phyloP scores from a whole-genome alignment of 2,888 invertebrate species.

The Plagodis dolabraria region DNA sequence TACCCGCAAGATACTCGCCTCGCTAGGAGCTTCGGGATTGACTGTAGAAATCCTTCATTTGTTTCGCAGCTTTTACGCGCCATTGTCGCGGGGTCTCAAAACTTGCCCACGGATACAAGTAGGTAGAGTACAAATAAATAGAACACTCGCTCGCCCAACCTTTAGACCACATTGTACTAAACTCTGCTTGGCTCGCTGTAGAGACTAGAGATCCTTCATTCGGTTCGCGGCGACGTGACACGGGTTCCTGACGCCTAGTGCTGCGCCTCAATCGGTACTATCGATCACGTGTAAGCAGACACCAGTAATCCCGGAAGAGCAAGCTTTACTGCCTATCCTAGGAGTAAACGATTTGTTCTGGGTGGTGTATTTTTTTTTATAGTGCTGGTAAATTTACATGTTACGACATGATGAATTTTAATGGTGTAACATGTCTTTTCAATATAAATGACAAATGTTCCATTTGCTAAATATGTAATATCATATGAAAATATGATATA shows the following conservation, averaged over 20 bases:
- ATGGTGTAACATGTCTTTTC: too few relatives aligned
- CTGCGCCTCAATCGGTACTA: slow-evolving; percentile 42
- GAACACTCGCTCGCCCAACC: background rate
- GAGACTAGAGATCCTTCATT: slow-evolving; percentile 57
- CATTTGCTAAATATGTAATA: too few relatives aligned
- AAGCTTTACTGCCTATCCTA: slow-evolving; percentile 28
- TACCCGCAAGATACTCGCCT: slow-evolving; percentile 1
- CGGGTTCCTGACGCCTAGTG: slow-evolving; percentile 53
- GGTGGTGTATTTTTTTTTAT: slow-evolving; percentile 16
- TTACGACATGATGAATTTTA: too few relatives aligned
- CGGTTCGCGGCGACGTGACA: slow-evolving; percentile 58
- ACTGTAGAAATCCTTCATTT: slow-evolving; percentile 58
- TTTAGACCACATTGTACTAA: slow-evolving; percentile 27
- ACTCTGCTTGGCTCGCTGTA: slow-evolving; percentile 38
- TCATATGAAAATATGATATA: too few relatives aligned
- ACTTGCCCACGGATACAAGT: too few relatives aligned
- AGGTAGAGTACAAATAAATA: too few relatives aligned
- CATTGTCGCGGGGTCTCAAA: slow-evolving; percentile 14
- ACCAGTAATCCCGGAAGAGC: slow-evolving; percentile 55
- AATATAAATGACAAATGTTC: too few relatives aligned
- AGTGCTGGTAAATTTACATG: too few relatives aligned
- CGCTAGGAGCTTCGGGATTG: background rate
- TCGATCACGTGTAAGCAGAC: slow-evolving; percentile 62
- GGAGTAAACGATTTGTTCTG: slow-evolving; percentile 36
- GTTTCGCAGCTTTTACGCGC: slow-evolving; percentile 58